These are phyloP conservation scores for Dendrolimus kikuchii DNA, from an alignment of 1,140 invertebrate genomes.

Conservation along the genomic window DNA sequence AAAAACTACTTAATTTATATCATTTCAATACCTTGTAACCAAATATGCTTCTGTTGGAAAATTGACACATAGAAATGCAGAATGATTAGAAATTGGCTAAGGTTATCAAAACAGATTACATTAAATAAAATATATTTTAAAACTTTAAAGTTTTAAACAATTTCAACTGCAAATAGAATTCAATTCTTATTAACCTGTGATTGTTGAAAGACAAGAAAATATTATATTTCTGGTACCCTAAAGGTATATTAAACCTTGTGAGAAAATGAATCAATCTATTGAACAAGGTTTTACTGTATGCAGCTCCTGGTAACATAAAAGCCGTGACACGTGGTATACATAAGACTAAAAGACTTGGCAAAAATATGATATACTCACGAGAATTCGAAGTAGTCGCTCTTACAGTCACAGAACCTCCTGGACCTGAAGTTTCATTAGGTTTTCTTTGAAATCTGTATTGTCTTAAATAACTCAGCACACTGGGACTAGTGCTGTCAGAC, in stretches of 20 bases:
- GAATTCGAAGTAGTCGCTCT: conserved; percentile 38
- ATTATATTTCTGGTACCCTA: neutral
- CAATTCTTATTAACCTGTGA: too few species aligned
- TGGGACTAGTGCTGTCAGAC: conserved; percentile 62
- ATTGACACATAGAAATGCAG: too few species aligned
- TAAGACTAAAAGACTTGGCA: too few species aligned
- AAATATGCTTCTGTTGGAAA: too few species aligned
- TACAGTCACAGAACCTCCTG: conserved; percentile 42
- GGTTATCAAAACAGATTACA: too few species aligned
- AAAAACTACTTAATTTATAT: too few species aligned
- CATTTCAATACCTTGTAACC: too few species aligned
- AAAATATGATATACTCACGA: conserved; percentile 27
- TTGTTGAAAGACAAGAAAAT: neutral
- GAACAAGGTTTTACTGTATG: conserved; percentile 21
- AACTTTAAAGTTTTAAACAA: too few species aligned
- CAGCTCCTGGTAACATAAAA: conserved; percentile 20
- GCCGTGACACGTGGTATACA: conserved; percentile 23
- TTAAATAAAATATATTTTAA: too few species aligned
- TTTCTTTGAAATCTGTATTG: conserved; percentile 68
- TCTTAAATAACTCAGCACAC: conserved; percentile 65
- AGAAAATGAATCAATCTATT: conserved; percentile 1
- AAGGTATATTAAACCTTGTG: too few species aligned
- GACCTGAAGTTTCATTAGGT: conserved; percentile 39
- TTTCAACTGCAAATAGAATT: too few species aligned
- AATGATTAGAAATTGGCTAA: too few species aligned